phyloP scores from a whole-genome alignment of 2,888 invertebrate species.

The Tipula lateralis region DNA sequence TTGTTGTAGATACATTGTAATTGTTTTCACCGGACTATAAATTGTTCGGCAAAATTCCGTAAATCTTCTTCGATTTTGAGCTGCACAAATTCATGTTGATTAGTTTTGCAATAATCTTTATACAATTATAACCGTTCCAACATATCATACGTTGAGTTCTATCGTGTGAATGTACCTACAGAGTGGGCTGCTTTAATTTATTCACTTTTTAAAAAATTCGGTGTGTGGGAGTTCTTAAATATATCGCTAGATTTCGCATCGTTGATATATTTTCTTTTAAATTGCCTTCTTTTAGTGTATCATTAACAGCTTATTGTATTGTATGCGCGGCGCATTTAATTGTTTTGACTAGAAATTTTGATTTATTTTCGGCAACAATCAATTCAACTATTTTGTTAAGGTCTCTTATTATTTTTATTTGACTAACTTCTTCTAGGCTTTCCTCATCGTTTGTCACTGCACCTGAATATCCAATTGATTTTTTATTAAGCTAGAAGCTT shows the following conservation, averaged over 20 bases:
- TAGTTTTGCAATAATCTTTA: too few species aligned
- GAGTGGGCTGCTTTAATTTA: not conserved
- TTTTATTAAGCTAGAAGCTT: too few species aligned
- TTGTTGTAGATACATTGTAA: not conserved
- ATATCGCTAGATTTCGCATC: not conserved
- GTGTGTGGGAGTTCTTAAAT: not conserved
- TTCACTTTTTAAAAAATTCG: not conserved
- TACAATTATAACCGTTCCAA: too few species aligned
- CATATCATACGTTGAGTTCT: not conserved
- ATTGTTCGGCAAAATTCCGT: too few species aligned
- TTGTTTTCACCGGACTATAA: not conserved
- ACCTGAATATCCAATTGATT: too few species aligned
- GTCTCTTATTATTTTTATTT: too few species aligned
- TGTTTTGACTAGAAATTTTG: too few species aligned
- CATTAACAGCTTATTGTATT: too few species aligned
- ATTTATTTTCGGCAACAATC: too few species aligned
- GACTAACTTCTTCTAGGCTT: too few species aligned
- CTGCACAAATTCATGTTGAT: not conserved
- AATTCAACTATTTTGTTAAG: too few species aligned
- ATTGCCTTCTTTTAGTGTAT: not conserved
- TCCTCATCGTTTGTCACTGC: too few species aligned
- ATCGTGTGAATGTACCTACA: not conserved
- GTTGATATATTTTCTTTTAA: not conserved
- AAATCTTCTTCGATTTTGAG: not conserved
- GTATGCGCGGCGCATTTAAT: not conserved